A percentile compares a stretch with the other conserved stretches of the same genome.
Evolutionary conservation across 2,797 vertebrate species (phyloP).

Genomic region (Euthynnus affinis): DNA sequence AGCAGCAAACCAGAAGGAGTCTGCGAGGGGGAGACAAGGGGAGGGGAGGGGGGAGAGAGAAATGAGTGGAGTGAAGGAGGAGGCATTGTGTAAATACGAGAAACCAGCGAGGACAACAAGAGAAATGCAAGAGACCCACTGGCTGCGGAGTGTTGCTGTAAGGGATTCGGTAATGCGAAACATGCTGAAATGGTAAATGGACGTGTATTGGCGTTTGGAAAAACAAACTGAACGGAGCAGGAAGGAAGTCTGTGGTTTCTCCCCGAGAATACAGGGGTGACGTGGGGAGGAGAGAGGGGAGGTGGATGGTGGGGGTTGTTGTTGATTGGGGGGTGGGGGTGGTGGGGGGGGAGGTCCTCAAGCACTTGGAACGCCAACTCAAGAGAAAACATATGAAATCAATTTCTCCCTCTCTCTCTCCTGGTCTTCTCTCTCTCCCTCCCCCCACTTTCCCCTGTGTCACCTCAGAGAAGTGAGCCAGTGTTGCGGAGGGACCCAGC

Average conservation of each 20-base stretch:
- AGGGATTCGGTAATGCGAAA: slow-evolving; percentile 64
- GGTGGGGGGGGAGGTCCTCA: slow-evolving; percentile 24
- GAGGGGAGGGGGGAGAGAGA: slow-evolving; percentile 14
- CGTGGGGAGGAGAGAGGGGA: slow-evolving; percentile 32
- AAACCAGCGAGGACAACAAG: slow-evolving; percentile 39
- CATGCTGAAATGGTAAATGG: slow-evolving; percentile 71
- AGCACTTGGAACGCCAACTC: slow-evolving; percentile 57
- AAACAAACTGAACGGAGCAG: slow-evolving; percentile 77
- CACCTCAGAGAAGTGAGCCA: slow-evolving; percentile 83
- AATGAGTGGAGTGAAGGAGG: slow-evolving; percentile 4
- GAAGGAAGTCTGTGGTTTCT: slow-evolving; percentile 83
- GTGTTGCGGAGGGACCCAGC: slow-evolving; percentile 78
- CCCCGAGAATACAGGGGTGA: slow-evolving; percentile 72
- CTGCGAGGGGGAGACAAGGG: slow-evolving; percentile 73
- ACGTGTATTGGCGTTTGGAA: slow-evolving; percentile 76
- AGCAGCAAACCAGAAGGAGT: slow-evolving; percentile 94
- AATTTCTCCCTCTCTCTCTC: slow-evolving; percentile 74
- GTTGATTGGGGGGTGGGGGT: slow-evolving; percentile 51
- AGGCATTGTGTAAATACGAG: slow-evolving; percentile 49
- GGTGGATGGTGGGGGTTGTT: slow-evolving; percentile 52
- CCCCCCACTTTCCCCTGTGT: slow-evolving; percentile 73
- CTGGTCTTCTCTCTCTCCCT: slow-evolving; percentile 48
- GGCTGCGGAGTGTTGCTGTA: slow-evolving; percentile 36
- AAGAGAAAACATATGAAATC: slow-evolving; percentile 85
- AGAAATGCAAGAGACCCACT: slow-evolving; percentile 25